Percentiles rank a stretch among this genome's conserved stretches.
Conservation (phyloP, 2,797 vertebrate genomes). For the Oreortyx pictus region DNA sequence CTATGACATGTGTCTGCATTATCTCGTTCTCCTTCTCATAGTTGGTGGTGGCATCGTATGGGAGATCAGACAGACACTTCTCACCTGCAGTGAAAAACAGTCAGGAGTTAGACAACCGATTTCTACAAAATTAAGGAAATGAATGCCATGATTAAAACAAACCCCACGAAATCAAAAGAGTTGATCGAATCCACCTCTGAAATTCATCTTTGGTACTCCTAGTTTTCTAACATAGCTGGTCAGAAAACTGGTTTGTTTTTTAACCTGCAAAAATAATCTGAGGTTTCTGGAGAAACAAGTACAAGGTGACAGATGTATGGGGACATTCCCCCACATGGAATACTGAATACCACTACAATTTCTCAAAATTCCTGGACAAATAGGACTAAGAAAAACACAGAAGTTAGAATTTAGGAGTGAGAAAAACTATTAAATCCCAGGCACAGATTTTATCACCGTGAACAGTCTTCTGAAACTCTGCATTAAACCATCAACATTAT, state of each 20-base stretch:
- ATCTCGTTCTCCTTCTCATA: conserved; percentile 88
- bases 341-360: neutral
- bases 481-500: neutral
- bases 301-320: neutral
- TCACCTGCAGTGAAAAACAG: conserved; percentile 85
- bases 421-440: neutral
- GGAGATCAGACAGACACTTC: conserved; percentile 90
- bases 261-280: neutral
- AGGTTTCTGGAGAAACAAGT: neutral
- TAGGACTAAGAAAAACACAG: neutral
- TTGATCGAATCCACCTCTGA: neutral
- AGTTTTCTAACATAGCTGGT: neutral
- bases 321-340: neutral
- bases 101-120: neutral
- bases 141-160: neutral
- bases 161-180: neutral
- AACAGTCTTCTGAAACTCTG: neutral
- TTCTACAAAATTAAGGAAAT: neutral
- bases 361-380: neutral
- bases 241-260: neutral
- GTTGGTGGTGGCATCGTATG: conserved; percentile 85
- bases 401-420: neutral
- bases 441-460: neutral
- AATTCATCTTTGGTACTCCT: neutral
- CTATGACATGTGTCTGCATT: conserved; percentile 96